Percentiles rank a stretch among this genome's conserved stretches.
Evolutionary conservation across 2,113 vertebrate species (phyloP).

Genomic region (Setophaga kirtlandii): DNA sequence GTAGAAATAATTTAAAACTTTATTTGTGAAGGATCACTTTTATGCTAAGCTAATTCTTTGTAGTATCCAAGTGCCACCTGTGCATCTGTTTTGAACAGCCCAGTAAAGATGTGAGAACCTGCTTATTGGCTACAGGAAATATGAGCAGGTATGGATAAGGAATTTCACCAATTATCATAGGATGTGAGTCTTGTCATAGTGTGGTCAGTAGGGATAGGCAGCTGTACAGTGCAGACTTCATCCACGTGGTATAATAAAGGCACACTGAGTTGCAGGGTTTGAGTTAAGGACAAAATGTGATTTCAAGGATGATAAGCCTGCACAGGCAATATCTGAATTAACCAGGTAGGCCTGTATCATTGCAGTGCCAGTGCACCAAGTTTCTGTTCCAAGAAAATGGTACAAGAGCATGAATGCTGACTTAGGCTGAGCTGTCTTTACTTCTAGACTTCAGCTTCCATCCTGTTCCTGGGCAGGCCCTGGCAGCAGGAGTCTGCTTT

Average conservation of each 20-base stretch:
- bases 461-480: background rate
- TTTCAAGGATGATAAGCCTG: background rate
- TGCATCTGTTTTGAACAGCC: background rate
- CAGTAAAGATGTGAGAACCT: background rate
- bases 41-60: background rate
- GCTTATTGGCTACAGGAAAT: background rate
- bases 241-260: background rate
- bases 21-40: background rate
- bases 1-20: background rate
- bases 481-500: background rate
- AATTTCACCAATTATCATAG: background rate
- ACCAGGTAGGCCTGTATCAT: background rate
- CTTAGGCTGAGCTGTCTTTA: background rate
- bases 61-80: background rate
- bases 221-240: background rate
- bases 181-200: background rate
- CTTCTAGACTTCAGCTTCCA: background rate
- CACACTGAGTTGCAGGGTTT: background rate
- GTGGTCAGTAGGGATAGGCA: background rate
- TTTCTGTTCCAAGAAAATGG: background rate
- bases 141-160: rapidly evolving
- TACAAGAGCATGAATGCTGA: background rate
- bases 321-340: background rate
- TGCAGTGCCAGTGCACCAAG: background rate
- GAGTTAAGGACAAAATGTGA: background rate